Conservation (phyloP, 2,797 vertebrate species). For the Lithobates sylvaticus region DNA sequence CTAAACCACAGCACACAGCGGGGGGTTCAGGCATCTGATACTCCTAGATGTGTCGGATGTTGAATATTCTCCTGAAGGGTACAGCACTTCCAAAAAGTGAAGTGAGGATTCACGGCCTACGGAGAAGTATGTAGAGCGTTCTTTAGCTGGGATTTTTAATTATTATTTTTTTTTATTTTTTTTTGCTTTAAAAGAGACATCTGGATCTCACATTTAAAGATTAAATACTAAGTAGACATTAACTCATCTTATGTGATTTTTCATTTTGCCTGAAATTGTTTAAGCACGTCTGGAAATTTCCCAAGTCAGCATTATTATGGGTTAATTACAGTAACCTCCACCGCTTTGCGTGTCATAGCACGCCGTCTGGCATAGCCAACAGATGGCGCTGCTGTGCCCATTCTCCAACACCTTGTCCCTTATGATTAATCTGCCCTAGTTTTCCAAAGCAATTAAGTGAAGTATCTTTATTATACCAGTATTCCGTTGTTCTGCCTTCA, state of each 20-base stretch:
- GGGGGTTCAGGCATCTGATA: no score
- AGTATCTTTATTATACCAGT: slow-evolving; percentile 70
- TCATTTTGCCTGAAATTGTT: background rate
- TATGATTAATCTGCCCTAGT: slow-evolving; percentile 74
- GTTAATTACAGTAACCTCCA: background rate
- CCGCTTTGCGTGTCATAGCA: background rate
- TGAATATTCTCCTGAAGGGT: no score
- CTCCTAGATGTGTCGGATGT: no score
- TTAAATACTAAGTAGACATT: background rate
- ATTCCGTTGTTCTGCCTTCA: slow-evolving; percentile 64
- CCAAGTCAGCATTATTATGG: background rate
- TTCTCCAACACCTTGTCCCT: slow-evolving; percentile 43
- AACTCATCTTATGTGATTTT: background rate
- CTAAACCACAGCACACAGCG: no score
- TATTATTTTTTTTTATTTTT: no score
- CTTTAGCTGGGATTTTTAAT: no score
- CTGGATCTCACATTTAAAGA: background rate
- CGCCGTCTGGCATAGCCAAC: slow-evolving; percentile 28
- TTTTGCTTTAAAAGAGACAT: background rate
- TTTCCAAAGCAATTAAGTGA: slow-evolving; percentile 71
- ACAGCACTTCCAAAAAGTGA: no score
- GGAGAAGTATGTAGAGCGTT: no score
- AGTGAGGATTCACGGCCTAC: no score
- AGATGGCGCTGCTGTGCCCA: slow-evolving; percentile 49
- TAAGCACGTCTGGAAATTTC: background rate